Evolutionary conservation across 2,888 invertebrate genomes (phyloP).

Genomic region (Hymenopus coronatus): DNA sequence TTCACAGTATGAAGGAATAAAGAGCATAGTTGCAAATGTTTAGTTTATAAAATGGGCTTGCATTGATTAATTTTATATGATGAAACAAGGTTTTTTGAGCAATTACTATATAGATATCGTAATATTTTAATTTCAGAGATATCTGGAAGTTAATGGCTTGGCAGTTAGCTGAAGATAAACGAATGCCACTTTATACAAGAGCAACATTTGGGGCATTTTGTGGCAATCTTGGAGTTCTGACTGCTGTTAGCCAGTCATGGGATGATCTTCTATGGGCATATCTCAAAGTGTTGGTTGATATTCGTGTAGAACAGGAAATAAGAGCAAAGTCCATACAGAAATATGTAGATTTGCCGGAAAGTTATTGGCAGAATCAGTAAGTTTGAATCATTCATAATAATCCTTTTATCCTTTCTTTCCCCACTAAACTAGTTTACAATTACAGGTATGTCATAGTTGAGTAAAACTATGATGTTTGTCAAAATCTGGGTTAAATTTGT

Average conservation of each 20-base stretch:
- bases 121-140: slow-evolving; percentile 45
- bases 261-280: slow-evolving; percentile 90
- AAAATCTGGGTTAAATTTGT: too few relatives aligned
- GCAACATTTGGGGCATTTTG: slow-evolving; percentile 77
- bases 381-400: neutral
- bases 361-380: slow-evolving; percentile 62
- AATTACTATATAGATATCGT: slow-evolving; percentile 56
- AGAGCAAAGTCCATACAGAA: slow-evolving; percentile 56
- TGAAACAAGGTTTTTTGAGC: too few relatives aligned
- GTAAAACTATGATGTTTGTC: too few relatives aligned
- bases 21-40: too few relatives aligned
- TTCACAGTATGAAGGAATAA: too few relatives aligned
- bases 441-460: too few relatives aligned
- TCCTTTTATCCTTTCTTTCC: too few relatives aligned
- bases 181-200: slow-evolving; percentile 44
- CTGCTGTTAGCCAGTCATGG: slow-evolving; percentile 79
- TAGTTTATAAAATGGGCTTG: too few relatives aligned
- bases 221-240: slow-evolving; percentile 75
- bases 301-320: slow-evolving; percentile 77
- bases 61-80: too few relatives aligned
- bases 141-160: slow-evolving; percentile 57
- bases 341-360: slow-evolving; percentile 60
- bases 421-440: too few relatives aligned
- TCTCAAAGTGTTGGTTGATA: slow-evolving; percentile 76
- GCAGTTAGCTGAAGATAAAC: slow-evolving; percentile 50